Conservation (phyloP, 2,888 invertebrate genomes). For the Mechanitis mazaeus region DNA sequence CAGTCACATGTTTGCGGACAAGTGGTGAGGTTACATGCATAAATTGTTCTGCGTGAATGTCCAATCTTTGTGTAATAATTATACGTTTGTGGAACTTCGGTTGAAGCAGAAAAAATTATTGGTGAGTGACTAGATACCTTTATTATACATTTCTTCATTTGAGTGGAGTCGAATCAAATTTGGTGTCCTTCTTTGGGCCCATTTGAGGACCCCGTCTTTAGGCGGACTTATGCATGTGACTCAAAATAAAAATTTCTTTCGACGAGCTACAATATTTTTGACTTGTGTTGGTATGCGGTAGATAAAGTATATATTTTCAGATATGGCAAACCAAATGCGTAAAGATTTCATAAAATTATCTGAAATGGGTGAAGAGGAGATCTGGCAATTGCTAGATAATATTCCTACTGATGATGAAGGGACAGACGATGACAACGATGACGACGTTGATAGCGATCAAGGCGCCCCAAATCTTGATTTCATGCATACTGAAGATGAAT, state of each 20-base stretch:
- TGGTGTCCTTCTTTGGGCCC: conserved; percentile 1
- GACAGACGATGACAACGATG: conserved; percentile 1
- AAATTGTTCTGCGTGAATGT: conserved; percentile 1
- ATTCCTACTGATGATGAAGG: conserved; percentile 1
- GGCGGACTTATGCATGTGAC: conserved; percentile 1
- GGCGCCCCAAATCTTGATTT: no score
- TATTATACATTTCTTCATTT: conserved; percentile 1
- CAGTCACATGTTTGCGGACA: conserved; percentile 1
- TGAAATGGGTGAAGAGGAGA: conserved; percentile 1
- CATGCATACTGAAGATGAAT: conserved; percentile 1
- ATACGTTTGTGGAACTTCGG: conserved; percentile 1
- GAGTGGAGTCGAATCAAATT: conserved; percentile 1
- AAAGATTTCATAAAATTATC: conserved; percentile 1
- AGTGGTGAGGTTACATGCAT: conserved; percentile 1
- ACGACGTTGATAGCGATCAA: conserved; percentile 1
- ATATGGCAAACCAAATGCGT: conserved; percentile 1
- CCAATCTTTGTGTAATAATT: no score
- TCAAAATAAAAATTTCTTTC: conserved; percentile 1
- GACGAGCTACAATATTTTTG: conserved; percentile 1
- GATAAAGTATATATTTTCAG: conserved; percentile 1
- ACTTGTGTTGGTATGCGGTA: conserved; percentile 1
- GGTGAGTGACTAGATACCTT: conserved; percentile 1
- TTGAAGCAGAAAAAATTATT: conserved; percentile 1
- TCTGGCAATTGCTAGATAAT: conserved; percentile 1
- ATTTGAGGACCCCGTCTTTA: conserved; percentile 1